These are phyloP conservation scores for Limnothrissa miodon DNA, from an alignment of 2,113 vertebrate species.

Conservation along the genomic window DNA sequence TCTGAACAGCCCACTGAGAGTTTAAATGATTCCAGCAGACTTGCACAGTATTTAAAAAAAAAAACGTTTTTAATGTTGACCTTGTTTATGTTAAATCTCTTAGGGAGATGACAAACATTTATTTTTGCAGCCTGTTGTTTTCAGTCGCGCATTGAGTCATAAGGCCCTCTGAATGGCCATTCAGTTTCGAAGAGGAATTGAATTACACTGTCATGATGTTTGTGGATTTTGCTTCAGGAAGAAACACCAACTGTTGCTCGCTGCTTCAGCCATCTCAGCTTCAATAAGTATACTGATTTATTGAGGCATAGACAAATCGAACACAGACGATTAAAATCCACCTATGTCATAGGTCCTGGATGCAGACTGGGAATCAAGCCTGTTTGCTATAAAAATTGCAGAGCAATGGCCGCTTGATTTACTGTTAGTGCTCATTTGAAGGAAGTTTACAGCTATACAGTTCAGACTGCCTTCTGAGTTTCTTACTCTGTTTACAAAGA, in stretches of 20 bases:
- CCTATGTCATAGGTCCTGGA: background rate
- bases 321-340: background rate
- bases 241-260: background rate
- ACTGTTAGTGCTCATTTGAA: background rate
- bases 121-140: background rate
- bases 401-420: background rate
- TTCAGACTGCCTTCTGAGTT: background rate
- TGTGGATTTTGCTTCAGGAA: background rate
- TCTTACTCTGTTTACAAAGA: background rate
- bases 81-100: background rate
- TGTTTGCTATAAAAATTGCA: background rate
- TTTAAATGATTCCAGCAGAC: background rate
- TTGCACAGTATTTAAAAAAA: background rate
- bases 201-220: background rate
- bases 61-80: background rate
- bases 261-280: background rate
- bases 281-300: background rate
- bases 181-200: conserved; percentile 16
- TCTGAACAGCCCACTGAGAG: background rate
- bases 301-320: background rate
- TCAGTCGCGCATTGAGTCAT: background rate
- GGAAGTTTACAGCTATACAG: background rate
- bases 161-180: background rate
- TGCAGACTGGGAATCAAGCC: background rate
- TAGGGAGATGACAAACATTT: background rate